Percentiles rank a stretch among this genome's conserved stretches.
phyloP scores from a whole-genome alignment of 2,113 vertebrate species.

The Octodon degus region DNA sequence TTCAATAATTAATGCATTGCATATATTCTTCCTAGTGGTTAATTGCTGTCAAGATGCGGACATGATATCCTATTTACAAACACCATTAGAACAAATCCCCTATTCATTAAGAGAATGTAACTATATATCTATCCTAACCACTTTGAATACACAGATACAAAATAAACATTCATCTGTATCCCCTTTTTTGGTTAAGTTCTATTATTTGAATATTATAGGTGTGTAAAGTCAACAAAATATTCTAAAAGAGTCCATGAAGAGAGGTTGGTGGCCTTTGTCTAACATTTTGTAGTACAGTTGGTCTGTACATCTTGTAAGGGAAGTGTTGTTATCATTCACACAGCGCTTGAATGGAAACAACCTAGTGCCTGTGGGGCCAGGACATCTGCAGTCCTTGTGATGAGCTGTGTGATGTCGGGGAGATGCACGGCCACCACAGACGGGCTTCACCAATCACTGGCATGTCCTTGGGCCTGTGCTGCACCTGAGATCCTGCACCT shows the following conservation, averaged over 20 bases:
- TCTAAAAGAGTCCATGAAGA: background rate
- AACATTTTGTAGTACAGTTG: background rate
- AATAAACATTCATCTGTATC: no score
- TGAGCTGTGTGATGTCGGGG: background rate
- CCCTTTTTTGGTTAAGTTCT: no score
- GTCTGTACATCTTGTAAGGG: background rate
- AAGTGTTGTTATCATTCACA: background rate
- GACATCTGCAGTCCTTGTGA: background rate
- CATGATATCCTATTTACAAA: no score
- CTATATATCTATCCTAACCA: no score
- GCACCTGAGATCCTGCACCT: background rate
- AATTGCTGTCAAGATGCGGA: no score
- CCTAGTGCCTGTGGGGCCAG: background rate
- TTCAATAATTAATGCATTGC: no score
- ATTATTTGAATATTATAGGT: no score
- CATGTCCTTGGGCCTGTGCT: background rate
- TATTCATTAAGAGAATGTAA: no score
- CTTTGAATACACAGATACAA: no score
- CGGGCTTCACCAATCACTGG: background rate
- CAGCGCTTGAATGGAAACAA: background rate
- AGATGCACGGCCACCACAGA: background rate
- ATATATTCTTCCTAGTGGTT: no score
- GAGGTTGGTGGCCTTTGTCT: background rate
- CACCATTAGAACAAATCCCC: no score
- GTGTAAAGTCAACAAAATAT: no score